Conservation (phyloP, 2,113 vertebrate species). For the Salvator merianae region DNA sequence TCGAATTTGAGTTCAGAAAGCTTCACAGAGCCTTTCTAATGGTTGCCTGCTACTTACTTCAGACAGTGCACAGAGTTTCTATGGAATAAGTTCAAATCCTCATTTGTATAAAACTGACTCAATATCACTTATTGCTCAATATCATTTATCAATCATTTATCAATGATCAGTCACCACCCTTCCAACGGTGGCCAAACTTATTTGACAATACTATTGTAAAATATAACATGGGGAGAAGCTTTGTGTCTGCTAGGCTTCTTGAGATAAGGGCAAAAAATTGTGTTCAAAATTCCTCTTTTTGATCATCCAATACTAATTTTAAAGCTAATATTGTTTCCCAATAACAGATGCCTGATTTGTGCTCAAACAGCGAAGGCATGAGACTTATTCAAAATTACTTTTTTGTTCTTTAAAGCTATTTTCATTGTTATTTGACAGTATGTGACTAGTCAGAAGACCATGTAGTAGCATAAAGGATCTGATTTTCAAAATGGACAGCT, state of each 20-base stretch:
- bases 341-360: not conserved
- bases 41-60: too few relatives aligned
- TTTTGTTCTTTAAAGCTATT: not conserved
- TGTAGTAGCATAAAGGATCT: not conserved
- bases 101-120: too few relatives aligned
- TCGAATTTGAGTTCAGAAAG: too few relatives aligned
- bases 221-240: not conserved
- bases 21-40: not conserved
- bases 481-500: not conserved
- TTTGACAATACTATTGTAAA: not conserved
- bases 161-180: too few relatives aligned
- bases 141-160: too few relatives aligned
- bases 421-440: not conserved
- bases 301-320: not conserved
- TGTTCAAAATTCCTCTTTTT: not conserved
- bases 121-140: too few relatives aligned
- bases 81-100: not conserved
- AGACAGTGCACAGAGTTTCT: not conserved
- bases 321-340: not conserved
- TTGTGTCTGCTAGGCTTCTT: not conserved
- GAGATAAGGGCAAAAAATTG: not conserved
- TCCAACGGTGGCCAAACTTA: not conserved
- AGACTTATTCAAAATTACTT: not conserved
- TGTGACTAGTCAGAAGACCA: not conserved
- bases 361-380: not conserved